Conservation (phyloP, 2,797 vertebrate species). For the Galagoides demidoff region DNA sequence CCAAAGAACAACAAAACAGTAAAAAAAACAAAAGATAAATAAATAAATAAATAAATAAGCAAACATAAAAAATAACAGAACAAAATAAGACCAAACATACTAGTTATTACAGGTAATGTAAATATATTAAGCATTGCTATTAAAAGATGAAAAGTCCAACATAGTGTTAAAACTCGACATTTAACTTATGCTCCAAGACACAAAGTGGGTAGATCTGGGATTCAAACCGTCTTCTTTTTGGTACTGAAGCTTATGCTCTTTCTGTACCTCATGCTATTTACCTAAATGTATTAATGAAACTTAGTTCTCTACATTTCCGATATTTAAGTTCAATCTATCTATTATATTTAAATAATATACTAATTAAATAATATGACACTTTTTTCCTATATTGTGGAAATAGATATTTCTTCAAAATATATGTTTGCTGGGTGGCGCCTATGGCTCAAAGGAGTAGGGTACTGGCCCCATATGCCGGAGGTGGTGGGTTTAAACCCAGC, state of each 20-base stretch:
- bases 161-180: not conserved
- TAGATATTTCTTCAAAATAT: conserved; percentile 1
- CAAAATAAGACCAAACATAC: not conserved
- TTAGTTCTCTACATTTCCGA: not conserved
- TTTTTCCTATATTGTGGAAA: not conserved
- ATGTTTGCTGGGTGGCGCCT: no score
- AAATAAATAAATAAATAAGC: no score
- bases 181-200: not conserved
- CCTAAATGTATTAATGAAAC: not conserved
- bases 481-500: no score
- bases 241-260: not conserved
- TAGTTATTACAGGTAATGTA: not conserved
- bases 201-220: not conserved
- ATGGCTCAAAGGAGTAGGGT: no score
- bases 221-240: not conserved
- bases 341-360: not conserved
- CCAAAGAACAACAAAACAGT: not conserved
- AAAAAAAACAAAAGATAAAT: not conserved
- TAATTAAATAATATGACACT: not conserved
- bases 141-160: not conserved
- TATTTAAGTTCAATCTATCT: not conserved
- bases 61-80: not conserved
- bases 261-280: not conserved
- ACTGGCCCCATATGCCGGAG: no score
- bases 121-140: not conserved